Evolutionary conservation across 2,888 invertebrate species (phyloP).

Genomic region (Himalopsyche anomala): DNA sequence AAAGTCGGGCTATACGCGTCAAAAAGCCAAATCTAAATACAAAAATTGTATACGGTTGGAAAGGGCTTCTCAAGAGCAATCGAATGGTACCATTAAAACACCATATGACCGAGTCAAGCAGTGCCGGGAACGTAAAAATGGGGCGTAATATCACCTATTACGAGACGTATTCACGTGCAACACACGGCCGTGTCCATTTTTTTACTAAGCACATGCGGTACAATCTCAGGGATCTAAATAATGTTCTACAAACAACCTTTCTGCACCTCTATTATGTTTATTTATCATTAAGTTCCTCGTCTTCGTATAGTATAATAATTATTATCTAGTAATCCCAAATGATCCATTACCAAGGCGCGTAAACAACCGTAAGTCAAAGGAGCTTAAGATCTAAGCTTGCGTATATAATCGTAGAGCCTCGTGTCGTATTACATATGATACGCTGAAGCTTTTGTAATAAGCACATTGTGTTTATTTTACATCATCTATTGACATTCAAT

Average conservation of each 20-base stretch:
- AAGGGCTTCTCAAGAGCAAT: too few relatives aligned
- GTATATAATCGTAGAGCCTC: neutral
- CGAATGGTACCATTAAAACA: too few relatives aligned
- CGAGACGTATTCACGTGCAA: too few relatives aligned
- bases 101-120: too few relatives aligned
- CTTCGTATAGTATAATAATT: neutral
- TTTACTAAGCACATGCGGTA: too few relatives aligned
- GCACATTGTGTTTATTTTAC: neutral
- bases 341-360: neutral
- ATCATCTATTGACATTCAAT: neutral
- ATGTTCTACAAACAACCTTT: too few relatives aligned
- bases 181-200: too few relatives aligned
- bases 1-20: too few relatives aligned
- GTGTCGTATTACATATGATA: neutral
- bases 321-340: slow-evolving; percentile 3
- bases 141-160: too few relatives aligned
- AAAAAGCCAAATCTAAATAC: too few relatives aligned
- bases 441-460: neutral
- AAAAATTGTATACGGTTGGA: too few relatives aligned
- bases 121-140: too few relatives aligned
- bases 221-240: neutral
- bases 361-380: neutral
- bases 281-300: neutral
- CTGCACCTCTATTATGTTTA: neutral
- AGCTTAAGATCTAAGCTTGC: neutral